Base-by-base conservation (phyloP, 1,140 invertebrate genomes). In the Drosophila ironensis region DNA sequence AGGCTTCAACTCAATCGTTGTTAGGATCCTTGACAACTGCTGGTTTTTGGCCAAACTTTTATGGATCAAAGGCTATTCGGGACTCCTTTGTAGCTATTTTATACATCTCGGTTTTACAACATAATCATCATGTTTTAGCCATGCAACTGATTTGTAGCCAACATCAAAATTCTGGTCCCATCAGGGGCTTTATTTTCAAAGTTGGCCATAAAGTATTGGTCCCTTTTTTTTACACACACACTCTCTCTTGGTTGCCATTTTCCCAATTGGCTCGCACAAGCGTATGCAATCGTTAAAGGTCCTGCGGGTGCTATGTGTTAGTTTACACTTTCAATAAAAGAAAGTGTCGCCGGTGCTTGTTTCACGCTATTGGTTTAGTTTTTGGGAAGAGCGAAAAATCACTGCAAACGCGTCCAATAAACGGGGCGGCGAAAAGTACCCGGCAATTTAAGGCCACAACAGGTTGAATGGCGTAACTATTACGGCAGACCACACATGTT, bases 311-410 rank as follows among this genome's bases (percentile, higher is more conserved):
- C 8, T 9, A 14, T 35, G 11, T 42, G 8, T 61, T 46, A 14
- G 19, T 35, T 59, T 42, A 46, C 28, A 46, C 14, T 27, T 28
- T n/a, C 59, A 61, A 46, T 63, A 60, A 60, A 35, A 27, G 22
- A 3, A 27, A 46, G 61, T 61, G 30, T 22, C 8, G 19, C 25
- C 9, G 54, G 17, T 9, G 17, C 7, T 54, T 51, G 53, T 4
- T 11, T 17, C 11, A 25, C 27, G 19, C 45, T 20, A 27, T 59
- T 45, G 52, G 16, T 44, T 61, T 59, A 19, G 20, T 14, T 45
- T 9, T 9, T 17, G 14, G 35, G 25, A 20, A 25, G 19, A 27
- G 35, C 16, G 38, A 24, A 45, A 61, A 63, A 61, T 61, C 40
- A 61, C 19, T 17, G 48, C 2, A 30, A 59, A 41, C 12, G 20